These are phyloP conservation scores for Musca domestica DNA, from an alignment of 1,140 invertebrate species.

Conservation along the genomic window DNA sequence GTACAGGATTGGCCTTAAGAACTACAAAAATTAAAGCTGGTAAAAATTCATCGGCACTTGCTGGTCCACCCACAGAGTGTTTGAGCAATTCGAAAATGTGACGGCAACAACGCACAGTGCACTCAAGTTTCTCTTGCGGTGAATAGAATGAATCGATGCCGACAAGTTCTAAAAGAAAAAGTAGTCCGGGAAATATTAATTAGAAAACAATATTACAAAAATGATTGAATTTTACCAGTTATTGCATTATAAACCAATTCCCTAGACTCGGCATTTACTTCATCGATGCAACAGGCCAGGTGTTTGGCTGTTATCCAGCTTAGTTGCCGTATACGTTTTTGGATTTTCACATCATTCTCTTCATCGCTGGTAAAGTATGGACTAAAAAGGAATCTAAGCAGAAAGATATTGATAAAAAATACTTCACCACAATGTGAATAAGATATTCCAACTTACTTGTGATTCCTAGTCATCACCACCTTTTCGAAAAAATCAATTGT, in stretches of 20 bases:
- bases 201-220: no score
- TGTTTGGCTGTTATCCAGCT: constrained; percentile 95
- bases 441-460: constrained; percentile 58
- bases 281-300: constrained; percentile 87
- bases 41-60: constrained; percentile 96
- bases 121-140: constrained; percentile 91
- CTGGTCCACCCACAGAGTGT: constrained; percentile 72
- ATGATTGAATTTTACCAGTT: constrained; percentile 68
- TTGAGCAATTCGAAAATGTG: constrained; percentile 87
- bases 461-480: constrained; percentile 82
- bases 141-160: constrained; percentile 91
- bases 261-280: constrained; percentile 76
- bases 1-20: constrained; percentile 95
- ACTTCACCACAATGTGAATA: no score
- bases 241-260: constrained; percentile 90
- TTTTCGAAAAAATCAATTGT: constrained; percentile 89
- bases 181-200: no score
- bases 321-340: constrained; percentile 87
- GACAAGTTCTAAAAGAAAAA: constrained; percentile 66
- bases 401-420: background rate
- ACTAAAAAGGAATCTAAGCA: constrained; percentile 72
- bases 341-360: constrained; percentile 88
- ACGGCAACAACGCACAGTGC: constrained; percentile 86
- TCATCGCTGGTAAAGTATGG: constrained; percentile 84
- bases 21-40: constrained; percentile 96